phyloP scores from a whole-genome alignment of 2,888 invertebrate species.

The Seira sanloemensis region DNA sequence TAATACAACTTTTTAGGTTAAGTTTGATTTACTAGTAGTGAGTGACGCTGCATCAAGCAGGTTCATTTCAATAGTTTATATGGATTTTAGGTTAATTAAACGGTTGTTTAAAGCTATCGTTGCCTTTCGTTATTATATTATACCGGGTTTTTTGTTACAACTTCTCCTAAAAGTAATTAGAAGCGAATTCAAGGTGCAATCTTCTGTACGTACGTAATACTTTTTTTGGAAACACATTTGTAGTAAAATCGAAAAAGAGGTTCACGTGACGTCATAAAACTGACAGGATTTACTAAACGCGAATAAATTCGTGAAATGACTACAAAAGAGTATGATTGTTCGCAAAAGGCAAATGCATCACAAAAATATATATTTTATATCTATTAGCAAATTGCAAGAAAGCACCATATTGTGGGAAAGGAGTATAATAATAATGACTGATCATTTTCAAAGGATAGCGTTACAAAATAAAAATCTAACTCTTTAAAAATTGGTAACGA shows the following conservation, averaged over 20 bases:
- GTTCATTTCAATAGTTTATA: not conserved
- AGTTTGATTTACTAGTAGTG: not conserved
- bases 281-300: too few relatives aligned
- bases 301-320: too few relatives aligned
- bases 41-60: slow-evolving; percentile 39
- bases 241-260: not conserved
- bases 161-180: not conserved
- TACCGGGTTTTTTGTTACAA: not conserved
- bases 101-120: not conserved
- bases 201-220: not conserved
- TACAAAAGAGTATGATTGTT: too few relatives aligned
- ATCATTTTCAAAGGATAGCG: too few relatives aligned
- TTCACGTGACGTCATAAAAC: too few relatives aligned
- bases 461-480: too few relatives aligned
- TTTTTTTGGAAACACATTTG: not conserved
- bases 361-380: too few relatives aligned
- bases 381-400: too few relatives aligned
- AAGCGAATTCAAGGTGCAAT: not conserved
- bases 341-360: too few relatives aligned
- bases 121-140: not conserved
- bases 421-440: too few relatives aligned
- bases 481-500: too few relatives aligned
- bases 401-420: too few relatives aligned
- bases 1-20: not conserved
- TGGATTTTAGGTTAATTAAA: not conserved